Evolutionary conservation across 2,113 vertebrate species (phyloP), one percentile per base, ranked within the genome.

Genomic region (Leptosomus discolor): DNA sequence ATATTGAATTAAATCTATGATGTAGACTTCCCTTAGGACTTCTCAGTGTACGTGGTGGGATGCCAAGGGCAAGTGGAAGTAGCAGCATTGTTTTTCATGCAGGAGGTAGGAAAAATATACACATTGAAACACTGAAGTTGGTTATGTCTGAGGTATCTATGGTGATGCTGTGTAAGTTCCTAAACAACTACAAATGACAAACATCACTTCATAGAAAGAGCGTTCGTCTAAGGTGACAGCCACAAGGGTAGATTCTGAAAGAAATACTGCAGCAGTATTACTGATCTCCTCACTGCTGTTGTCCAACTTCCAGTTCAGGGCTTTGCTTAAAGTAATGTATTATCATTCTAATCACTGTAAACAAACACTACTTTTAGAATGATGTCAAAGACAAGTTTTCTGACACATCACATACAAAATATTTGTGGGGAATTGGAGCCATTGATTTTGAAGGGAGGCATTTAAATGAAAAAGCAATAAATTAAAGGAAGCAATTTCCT

Each of bases 11-110:
- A 56, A 64, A 46, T 36, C 34, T 30, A 6, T 29, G n/a, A 29
- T 8, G 8, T 4, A 70, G 50, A 4, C 20, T 75, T 88, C 36
- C 4, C 16, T 61, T 67, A 36, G 30, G 75, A 70, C 14, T 9
- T 81, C 53, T 45, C 12, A 27, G 1, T 29, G 36, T 46, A 20
- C 0, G 0, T 43, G 23, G 9, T 67, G 37, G 37, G 20, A 17
- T 63, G 45, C 18, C 27, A 32, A 36, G n/a, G 20, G 3, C 56
- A 51, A n/a, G 27, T 69, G 41, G 16, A 84, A 56, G 19, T 5
- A 73, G 12, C 39, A 92, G n/a, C 37, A 8, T 18, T 78, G 15
- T 34, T 82, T 57, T 48, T 71, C 15, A 16, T 43, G 18, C 13
- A 29, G 50, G 21, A 69, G 45, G 46, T 23, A 51, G 86, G 50